These are phyloP conservation scores for Drosophila punjabiensis DNA, from an alignment of 1,140 invertebrate genomes.

Conservation along the genomic window DNA sequence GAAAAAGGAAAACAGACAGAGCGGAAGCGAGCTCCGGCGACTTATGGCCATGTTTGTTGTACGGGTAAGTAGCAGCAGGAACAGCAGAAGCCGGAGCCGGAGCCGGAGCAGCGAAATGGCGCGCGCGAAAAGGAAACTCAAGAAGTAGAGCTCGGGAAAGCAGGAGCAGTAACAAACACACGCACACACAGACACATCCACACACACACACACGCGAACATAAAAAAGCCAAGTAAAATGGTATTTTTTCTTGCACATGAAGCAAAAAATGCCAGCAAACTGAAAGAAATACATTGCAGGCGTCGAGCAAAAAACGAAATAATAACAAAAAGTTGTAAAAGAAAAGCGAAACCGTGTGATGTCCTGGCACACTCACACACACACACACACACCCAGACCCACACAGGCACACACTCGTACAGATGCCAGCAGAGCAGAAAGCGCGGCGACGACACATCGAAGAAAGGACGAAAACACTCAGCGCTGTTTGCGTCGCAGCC, in stretches of 20 bases:
- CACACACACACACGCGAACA: constrained; percentile 38
- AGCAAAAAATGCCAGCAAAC: constrained; percentile 78
- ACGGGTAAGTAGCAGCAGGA: constrained; percentile 65
- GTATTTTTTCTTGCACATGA: constrained; percentile 72
- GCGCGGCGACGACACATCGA: constrained; percentile 72
- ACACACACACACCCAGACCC: constrained; percentile 41
- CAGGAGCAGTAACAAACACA: constrained; percentile 52
- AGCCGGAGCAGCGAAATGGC: constrained; percentile 67
- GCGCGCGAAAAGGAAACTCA: constrained; percentile 79
- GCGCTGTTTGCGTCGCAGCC: constrained; percentile 31
- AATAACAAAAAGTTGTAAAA: constrained; percentile 84
- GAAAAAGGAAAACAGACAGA: constrained; percentile 52
- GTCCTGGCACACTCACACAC: constrained; percentile 64
- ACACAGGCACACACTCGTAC: constrained; percentile 26
- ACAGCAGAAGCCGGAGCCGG: constrained; percentile 18
- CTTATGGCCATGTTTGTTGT: constrained; percentile 81
- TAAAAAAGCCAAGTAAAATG: constrained; percentile 79
- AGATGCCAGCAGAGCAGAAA: constrained; percentile 32
- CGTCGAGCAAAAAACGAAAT: constrained; percentile 81
- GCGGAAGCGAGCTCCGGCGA: constrained; percentile 65
- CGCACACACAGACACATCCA: constrained; percentile 26
- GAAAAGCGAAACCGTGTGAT: constrained; percentile 83
- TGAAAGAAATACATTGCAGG: constrained; percentile 80
- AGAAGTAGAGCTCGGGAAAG: constrained; percentile 68
- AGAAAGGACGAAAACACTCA: constrained; percentile 81